Conservation (phyloP, 2,888 invertebrate species). For the Nephrotoma guestfalica region DNA sequence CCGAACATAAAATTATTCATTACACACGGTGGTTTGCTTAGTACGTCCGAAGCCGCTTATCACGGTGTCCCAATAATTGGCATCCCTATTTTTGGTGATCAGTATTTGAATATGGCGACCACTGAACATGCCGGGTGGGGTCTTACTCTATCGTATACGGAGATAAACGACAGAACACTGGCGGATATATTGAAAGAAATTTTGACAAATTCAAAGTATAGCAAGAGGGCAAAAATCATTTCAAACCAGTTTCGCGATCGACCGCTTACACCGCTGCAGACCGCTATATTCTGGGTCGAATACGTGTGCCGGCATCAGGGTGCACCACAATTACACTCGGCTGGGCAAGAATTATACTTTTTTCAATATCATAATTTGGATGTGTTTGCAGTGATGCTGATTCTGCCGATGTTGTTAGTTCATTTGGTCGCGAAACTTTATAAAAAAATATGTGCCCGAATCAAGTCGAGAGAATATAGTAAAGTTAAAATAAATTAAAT, state of each 20-base stretch:
- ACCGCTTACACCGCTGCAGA: neutral
- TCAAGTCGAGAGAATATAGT: too few species aligned
- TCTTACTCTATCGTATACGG: constrained; percentile 21
- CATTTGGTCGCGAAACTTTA: neutral
- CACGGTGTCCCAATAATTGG: constrained; percentile 37
- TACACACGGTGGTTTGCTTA: constrained; percentile 35
- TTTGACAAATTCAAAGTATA: neutral
- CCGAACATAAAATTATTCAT: constrained; percentile 34
- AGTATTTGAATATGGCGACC: constrained; percentile 34
- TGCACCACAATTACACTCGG: neutral
- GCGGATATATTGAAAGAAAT: neutral
- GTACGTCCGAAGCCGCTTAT: constrained; percentile 34
- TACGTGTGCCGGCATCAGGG: neutral
- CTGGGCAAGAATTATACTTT: neutral
- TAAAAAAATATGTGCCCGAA: too few species aligned
- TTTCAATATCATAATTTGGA: neutral
- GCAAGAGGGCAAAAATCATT: neutral
- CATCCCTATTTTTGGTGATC: constrained; percentile 38
- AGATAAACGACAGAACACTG: neutral
- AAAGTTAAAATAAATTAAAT: too few species aligned
- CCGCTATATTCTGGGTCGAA: neutral
- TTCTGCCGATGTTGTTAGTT: neutral
- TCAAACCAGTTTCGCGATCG: neutral
- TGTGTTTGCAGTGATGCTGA: neutral
- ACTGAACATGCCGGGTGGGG: constrained; percentile 32